Conservation (phyloP, 2,113 vertebrate genomes). For the Cephalopholis sonnerati region DNA sequence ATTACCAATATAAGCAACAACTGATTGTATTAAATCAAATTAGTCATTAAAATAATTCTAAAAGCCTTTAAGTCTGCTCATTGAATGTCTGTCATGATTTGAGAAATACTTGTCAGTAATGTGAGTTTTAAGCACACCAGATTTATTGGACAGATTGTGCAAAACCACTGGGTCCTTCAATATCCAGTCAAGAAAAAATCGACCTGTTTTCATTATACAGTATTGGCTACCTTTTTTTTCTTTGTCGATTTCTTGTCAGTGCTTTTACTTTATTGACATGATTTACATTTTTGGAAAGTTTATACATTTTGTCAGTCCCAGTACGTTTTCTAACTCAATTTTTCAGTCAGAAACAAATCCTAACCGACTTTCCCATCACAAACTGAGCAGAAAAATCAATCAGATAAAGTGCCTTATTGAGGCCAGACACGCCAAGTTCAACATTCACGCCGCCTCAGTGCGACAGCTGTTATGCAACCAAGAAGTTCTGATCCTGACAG, state of each 20-base stretch:
- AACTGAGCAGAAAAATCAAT: slow-evolving; percentile 15
- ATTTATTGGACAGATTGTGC: neutral
- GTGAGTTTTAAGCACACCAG: too few relatives aligned
- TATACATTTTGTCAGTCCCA: neutral
- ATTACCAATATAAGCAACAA: too few relatives aligned
- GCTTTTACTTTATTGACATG: neutral
- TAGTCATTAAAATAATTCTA: too few relatives aligned
- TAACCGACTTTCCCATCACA: neutral
- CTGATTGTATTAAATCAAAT: too few relatives aligned
- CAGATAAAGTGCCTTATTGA: slow-evolving; percentile 8
- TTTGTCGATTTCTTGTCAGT: neutral
- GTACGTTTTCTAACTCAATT: neutral
- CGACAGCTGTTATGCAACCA: neutral
- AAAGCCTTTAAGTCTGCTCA: too few relatives aligned
- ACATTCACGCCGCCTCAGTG: neutral
- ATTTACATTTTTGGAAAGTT: neutral
- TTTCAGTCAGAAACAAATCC: neutral
- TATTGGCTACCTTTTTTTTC: neutral
- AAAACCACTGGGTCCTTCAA: neutral
- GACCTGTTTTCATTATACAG: neutral
- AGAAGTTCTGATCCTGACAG: slow-evolving; percentile 12
- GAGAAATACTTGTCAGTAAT: neutral
- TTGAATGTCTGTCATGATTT: neutral
- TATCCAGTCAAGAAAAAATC: neutral
- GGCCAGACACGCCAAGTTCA: neutral